Evolutionary conservation across 2,113 vertebrate species (phyloP).

Genomic region (Motacilla alba): DNA sequence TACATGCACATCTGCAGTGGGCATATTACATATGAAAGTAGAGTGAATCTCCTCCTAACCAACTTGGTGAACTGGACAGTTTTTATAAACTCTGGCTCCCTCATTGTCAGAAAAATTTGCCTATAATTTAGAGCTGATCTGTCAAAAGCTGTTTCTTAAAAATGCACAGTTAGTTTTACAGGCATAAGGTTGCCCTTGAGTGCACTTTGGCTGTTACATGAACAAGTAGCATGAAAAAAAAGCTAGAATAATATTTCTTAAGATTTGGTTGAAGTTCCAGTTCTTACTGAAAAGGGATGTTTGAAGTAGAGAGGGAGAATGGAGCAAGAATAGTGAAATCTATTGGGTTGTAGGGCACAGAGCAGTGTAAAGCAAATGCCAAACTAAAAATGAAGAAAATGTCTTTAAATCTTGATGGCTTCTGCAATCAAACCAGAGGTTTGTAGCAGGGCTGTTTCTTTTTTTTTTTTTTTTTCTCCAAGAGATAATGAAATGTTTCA

Average conservation of each 20-base stretch:
- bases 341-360: neutral
- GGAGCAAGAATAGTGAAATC: neutral
- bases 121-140: neutral
- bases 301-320: neutral
- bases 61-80: neutral
- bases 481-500: neutral
- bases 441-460: neutral
- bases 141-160: constrained; percentile 5
- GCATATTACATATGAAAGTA: neutral
- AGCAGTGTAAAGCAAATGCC: neutral
- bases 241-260: neutral
- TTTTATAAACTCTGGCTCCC: neutral
- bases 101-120: neutral
- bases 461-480: neutral
- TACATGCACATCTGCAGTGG: neutral
- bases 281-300: neutral
- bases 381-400: neutral
- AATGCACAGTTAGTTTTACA: neutral
- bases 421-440: neutral
- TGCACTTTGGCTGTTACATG: neutral
- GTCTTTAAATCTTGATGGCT: neutral
- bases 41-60: neutral
- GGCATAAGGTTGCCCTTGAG: neutral
- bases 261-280: neutral
- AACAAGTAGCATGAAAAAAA: neutral